Evolutionary conservation across 1,140 invertebrate species (phyloP), one percentile per base, ranked within the genome.

Genomic region (Trichoplusia ni): DNA sequence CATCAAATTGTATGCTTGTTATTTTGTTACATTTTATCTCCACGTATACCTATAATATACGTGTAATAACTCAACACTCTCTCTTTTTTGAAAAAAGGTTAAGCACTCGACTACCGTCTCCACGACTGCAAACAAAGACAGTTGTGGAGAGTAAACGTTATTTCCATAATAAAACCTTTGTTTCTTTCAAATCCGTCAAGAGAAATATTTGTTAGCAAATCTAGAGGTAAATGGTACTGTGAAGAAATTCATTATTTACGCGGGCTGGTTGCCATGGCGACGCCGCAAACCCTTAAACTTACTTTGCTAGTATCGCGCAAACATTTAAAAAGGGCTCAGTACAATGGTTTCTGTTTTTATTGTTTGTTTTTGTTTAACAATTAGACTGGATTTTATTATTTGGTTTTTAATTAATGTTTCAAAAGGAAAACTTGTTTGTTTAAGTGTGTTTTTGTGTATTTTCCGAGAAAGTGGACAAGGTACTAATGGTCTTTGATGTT

Each of bases 331-430:
- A 8, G 18, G 38, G 11, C 38, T 42, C 4, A 0, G 8, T 27
- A 47, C 13, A 47, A 47, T 47, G 29, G 21, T n/a, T n/a, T n/a
- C n/a, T n/a, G 8, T 47, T 14, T 11, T 47, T 47, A 19, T 25
- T 27, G n/a, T 46, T 46, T 46, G 38, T n/a, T 42, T 14, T 23
- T 44, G 44, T 25, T 47, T 47, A 9, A 47, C 44, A 47, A 47
- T 47, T 27, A 13, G 11, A 27, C 16, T 29, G 38, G 8, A 9
- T 19, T 40, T 16, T 40, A 19, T 5, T 19, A 7, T 47, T 47
- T 47, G 7, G 7, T 47, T 47, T 47, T 21, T 47, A 47, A 47
- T 47, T 27, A 47, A 47, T 27, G 16, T 13, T 27, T 27, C 44
- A 47, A 27, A 21, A 4, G 23, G n/a, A n/a, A 27, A 29, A 27